phyloP scores from a whole-genome alignment of 2,888 invertebrate genomes.

The Tillus elongatus region DNA sequence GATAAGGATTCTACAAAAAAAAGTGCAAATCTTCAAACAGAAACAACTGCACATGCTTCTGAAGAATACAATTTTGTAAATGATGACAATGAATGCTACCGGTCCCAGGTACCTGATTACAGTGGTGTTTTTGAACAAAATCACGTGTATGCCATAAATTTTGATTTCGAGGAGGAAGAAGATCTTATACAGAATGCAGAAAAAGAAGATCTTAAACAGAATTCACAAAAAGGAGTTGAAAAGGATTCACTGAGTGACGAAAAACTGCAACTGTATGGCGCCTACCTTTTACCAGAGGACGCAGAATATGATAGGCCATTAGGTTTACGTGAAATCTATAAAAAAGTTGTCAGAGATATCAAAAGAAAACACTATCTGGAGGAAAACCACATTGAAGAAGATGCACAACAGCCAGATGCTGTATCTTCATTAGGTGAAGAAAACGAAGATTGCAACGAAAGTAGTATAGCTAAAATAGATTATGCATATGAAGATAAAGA shows the following conservation, averaged over 20 bases:
- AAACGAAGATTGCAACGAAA: conserved; percentile 1
- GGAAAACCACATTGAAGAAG: no score
- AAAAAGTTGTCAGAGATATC: conserved; percentile 28
- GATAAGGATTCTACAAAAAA: no score
- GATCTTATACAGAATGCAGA: no score
- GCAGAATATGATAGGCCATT: neutral
- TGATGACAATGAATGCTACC: no score
- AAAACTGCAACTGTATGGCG: neutral
- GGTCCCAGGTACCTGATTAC: no score
- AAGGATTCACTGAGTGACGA: neutral
- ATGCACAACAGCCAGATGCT: conserved; percentile 6
- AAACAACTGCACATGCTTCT: no score
- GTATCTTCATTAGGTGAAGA: neutral
- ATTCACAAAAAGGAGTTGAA: neutral
- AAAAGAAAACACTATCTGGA: conserved; percentile 26
- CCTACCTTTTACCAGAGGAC: neutral
- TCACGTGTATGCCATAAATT: no score
- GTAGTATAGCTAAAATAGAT: neutral
- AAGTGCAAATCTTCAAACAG: no score
- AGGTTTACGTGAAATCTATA: conserved; percentile 16
- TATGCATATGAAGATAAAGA: no score
- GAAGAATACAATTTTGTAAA: no score
- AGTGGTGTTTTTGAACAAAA: no score
- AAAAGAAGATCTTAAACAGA: neutral
- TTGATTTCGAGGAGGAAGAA: no score